Base-by-base conservation (phyloP, 2,888 invertebrate genomes). In the Drosophila dives region DNA sequence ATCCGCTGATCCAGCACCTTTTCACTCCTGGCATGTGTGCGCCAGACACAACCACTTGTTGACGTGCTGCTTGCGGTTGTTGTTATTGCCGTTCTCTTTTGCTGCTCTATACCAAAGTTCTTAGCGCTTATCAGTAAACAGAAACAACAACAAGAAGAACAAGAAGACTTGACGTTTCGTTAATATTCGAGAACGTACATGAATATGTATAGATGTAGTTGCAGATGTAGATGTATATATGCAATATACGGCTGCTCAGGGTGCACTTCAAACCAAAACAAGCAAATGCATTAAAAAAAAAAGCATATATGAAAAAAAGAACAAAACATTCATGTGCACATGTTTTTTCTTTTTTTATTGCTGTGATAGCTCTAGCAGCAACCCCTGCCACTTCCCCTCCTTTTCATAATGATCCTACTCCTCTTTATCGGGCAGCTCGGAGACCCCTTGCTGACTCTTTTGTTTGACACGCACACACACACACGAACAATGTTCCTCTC, bases 361-460 rank as follows among this genome's bases (percentile, higher is more conserved):
- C 54, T 67, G 48, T 48, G 29, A 26, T 56, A 45, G 40, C 48
- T 53, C 53, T 8, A 20, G n/a, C 38, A 29, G 15, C 45, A 68
- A 23, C 51, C 8, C 23, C 17, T 29, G 12, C 45, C 29, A 32
- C n/a, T 8, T 29, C 32, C 54, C 34, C 50, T 10, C 29, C 23
- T 12, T 11, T 53, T 20, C 3, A 6, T 10, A 2, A 51, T 38
- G 2, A 20, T 32, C 51, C 48, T 23, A 33, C 36, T 40, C 51
- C 51, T 70, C 75, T 75, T 79, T 79, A 74, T 51, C 69, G 64
- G 70, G 34, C 65, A 70, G 62, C 80, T 51, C 69, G 54, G 70
- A 70, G 80, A 83, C 80, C 83, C 80, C 83, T 81, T 82, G 80
- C 81, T 77, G 81, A 75, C 81, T 74, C 67, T 80, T 80, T 83